Percentiles rank a stretch among this genome's conserved stretches.
These are phyloP conservation scores for Mus spicilegus DNA, from an alignment of 2,113 vertebrate species.

Conservation along the genomic window DNA sequence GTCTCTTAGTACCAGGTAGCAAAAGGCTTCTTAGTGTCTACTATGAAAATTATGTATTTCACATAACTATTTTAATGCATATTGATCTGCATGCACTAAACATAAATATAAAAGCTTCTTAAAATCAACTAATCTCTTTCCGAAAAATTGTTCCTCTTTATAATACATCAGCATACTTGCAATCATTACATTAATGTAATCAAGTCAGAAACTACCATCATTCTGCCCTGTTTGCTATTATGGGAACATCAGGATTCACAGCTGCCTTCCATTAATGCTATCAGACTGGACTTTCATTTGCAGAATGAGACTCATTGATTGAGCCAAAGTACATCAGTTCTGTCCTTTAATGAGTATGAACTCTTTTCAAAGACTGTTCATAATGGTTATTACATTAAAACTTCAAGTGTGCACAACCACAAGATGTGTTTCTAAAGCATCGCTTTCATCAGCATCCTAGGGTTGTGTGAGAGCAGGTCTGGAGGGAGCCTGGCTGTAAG, in stretches of 20 bases:
- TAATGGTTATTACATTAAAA: conserved; percentile 47
- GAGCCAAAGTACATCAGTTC: conserved; percentile 15
- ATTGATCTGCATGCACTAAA: conserved; percentile 54
- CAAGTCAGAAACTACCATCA: conserved; percentile 36
- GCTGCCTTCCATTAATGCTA: conserved; percentile 58
- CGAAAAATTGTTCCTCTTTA: conserved; percentile 34
- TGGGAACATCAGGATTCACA: conserved; percentile 28
- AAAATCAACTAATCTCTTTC: conserved; percentile 57
- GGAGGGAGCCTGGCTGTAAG: background rate
- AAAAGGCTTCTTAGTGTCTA: conserved; percentile 38
- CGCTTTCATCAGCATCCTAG: conserved; percentile 34
- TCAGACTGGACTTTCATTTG: background rate
- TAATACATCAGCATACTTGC: conserved; percentile 41
- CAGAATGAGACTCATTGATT: conserved; percentile 56
- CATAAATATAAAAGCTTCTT: conserved; percentile 60
- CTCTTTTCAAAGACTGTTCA: conserved; percentile 54
- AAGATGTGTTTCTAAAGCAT: conserved; percentile 55
- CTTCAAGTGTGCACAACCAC: conserved; percentile 8
- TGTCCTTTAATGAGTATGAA: conserved; percentile 67
- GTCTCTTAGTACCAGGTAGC: conserved; percentile 32
- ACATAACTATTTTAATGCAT: conserved; percentile 63
- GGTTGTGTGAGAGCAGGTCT: background rate
- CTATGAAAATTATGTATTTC: conserved; percentile 12
- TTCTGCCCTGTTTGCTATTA: conserved; percentile 41
- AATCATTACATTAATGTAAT: conserved; percentile 63